These are phyloP conservation scores for Platanista minor DNA, from an alignment of 2,113 vertebrate species.

Conservation along the genomic window DNA sequence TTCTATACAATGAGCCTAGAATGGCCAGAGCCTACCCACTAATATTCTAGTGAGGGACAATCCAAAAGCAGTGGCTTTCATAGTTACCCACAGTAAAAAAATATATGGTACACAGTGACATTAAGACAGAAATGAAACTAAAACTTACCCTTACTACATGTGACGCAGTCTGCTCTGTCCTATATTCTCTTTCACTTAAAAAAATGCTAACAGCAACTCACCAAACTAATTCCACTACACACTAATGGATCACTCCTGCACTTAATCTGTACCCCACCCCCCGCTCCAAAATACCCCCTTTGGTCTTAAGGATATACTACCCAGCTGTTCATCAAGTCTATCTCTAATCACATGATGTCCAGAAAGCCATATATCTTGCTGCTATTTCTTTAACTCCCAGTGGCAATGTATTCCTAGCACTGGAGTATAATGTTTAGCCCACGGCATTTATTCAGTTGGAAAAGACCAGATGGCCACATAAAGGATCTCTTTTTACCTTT, in stretches of 20 bases:
- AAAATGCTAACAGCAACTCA: background rate
- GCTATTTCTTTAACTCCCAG: background rate
- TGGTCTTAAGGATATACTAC: background rate
- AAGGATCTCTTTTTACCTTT: slow-evolving; percentile 25
- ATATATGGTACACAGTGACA: background rate
- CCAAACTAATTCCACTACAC: background rate
- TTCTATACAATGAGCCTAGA: background rate
- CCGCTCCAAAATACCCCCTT: background rate
- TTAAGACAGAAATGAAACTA: background rate
- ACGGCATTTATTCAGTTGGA: background rate
- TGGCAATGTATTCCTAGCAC: background rate
- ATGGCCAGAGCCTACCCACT: background rate
- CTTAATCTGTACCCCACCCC: background rate
- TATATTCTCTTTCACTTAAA: background rate
- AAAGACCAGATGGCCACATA: slow-evolving; percentile 10
- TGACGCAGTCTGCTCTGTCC: background rate
- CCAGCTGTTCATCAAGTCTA: background rate
- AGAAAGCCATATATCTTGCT: background rate
- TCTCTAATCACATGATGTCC: background rate
- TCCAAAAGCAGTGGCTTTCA: background rate
- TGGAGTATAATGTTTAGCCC: background rate
- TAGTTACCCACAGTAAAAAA: background rate
- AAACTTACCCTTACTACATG: background rate
- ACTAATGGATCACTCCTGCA: background rate
- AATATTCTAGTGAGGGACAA: background rate